These are phyloP conservation scores for Tenualosa thibaudeaui DNA, from an alignment of 2,797 vertebrate species.

Conservation along the genomic window DNA sequence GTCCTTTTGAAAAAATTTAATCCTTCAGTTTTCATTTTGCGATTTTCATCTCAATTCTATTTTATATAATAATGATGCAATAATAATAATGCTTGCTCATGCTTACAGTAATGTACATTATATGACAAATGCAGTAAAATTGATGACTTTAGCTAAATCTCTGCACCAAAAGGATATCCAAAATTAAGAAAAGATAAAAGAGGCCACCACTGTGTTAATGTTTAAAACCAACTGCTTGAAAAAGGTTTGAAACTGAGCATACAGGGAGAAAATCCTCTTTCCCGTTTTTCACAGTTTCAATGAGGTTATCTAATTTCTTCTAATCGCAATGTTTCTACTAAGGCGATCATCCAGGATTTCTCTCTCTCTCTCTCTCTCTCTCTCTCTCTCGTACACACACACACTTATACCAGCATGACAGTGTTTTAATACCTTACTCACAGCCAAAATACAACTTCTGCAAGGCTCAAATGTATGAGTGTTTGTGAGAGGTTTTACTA, in stretches of 20 bases:
- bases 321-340: background rate
- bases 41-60: too few relatives aligned
- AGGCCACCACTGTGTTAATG: background rate
- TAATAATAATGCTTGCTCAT: too few relatives aligned
- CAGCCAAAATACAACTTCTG: background rate
- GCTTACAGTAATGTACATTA: too few relatives aligned
- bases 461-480: background rate
- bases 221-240: background rate
- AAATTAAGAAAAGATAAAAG: background rate
- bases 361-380: background rate
- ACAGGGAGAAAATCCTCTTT: background rate
- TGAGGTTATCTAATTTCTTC: background rate
- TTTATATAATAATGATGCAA: too few relatives aligned
- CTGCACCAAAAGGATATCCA: background rate
- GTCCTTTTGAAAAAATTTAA: too few relatives aligned
- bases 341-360: background rate
- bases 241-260: background rate
- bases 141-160: background rate
- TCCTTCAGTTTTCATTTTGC: too few relatives aligned
- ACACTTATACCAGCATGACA: background rate
- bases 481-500: background rate
- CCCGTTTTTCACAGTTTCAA: background rate
- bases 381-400: background rate
- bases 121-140: background rate
- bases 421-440: background rate